Conservation (phyloP, 2,888 invertebrate genomes). For the Eupeodes luniger region DNA sequence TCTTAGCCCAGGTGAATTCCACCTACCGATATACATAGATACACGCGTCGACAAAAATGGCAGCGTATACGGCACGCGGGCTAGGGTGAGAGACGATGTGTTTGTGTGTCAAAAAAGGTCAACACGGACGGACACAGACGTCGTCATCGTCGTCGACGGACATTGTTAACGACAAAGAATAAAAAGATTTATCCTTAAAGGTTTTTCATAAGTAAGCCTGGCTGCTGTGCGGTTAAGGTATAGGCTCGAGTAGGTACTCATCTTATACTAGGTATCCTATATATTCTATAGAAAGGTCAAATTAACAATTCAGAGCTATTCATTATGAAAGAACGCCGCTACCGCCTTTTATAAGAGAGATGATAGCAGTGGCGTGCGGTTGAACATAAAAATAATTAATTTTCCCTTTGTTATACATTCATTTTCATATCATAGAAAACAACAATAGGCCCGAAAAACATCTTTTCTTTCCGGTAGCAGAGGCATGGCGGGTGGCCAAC, state of each 20-base stretch:
- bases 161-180: not conserved
- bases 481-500: not conserved
- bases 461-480: not conserved
- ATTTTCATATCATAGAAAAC: too few relatives aligned
- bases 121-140: not conserved
- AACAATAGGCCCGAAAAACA: constrained; percentile 8
- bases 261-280: too few relatives aligned
- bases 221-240: not conserved
- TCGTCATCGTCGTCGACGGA: too few relatives aligned
- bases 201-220: not conserved
- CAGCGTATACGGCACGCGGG: too few relatives aligned
- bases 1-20: constrained; percentile 8
- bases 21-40: not conserved
- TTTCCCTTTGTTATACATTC: not conserved
- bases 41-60: not conserved
- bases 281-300: not conserved
- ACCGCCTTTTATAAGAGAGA: not conserved
- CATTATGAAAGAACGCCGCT: not conserved
- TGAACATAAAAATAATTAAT: constrained; percentile 44
- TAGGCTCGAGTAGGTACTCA: too few relatives aligned
- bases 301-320: constrained; percentile 9
- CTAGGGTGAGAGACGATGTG: too few relatives aligned
- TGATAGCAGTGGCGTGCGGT: not conserved
- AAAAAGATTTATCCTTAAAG: constrained; percentile 4
- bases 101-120: not conserved